A percentile compares a stretch with the other conserved stretches of the same genome.
Evolutionary conservation across 2,888 invertebrate genomes (phyloP).

Genomic region (Cremastinae sp.): DNA sequence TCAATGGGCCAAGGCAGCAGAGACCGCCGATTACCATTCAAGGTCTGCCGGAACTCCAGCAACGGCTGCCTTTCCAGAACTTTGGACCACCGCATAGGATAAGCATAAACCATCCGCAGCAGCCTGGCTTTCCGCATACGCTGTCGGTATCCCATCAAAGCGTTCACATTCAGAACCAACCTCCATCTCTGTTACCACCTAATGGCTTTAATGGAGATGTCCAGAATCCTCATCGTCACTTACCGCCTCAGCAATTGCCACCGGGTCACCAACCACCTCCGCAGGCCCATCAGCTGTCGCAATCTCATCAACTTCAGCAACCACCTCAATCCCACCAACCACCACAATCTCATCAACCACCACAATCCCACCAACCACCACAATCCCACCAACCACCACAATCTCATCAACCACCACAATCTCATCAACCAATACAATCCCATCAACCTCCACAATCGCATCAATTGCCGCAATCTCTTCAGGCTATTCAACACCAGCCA

Average conservation of each 20-base stretch:
- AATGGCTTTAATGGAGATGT: slow-evolving; percentile 63
- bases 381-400: slow-evolving; percentile 63
- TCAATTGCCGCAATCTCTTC: no score
- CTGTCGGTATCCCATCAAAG: slow-evolving; percentile 74
- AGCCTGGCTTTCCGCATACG: slow-evolving; percentile 71
- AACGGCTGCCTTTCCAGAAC: slow-evolving; percentile 73
- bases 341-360: slow-evolving; percentile 68
- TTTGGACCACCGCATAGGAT: slow-evolving; percentile 79
- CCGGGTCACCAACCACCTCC: slow-evolving; percentile 47
- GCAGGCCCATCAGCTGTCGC: slow-evolving; percentile 65
- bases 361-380: slow-evolving; percentile 53
- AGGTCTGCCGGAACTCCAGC: slow-evolving; percentile 76
- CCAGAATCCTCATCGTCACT: slow-evolving; percentile 3
- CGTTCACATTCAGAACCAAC: slow-evolving; percentile 71
- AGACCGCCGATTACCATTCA: slow-evolving; percentile 76
- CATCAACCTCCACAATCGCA: slow-evolving; percentile 69
- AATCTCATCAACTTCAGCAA: slow-evolving; percentile 72
- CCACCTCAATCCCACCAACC: slow-evolving; percentile 70
- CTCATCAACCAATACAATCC: slow-evolving; percentile 58
- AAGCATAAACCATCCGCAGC: slow-evolving; percentile 73
- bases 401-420: slow-evolving; percentile 54
- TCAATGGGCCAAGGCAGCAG: slow-evolving; percentile 67
- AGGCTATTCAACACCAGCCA: slow-evolving; percentile 68
- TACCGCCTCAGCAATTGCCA: no score
- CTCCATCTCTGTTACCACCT: slow-evolving; percentile 54